These are phyloP conservation scores for Aldrovandia affinis DNA, from an alignment of 2,797 vertebrate genomes.

Conservation along the genomic window DNA sequence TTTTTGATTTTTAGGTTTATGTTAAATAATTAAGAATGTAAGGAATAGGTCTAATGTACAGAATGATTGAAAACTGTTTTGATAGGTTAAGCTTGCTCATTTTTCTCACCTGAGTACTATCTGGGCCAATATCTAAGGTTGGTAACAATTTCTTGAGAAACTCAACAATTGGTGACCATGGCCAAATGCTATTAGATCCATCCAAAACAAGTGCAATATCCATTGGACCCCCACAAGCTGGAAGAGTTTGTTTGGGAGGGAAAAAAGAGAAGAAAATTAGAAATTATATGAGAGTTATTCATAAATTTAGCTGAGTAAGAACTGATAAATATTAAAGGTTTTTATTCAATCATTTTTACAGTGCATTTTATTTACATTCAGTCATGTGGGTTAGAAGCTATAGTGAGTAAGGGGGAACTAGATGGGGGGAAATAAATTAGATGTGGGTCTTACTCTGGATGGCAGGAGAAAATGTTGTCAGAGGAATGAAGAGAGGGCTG, in stretches of 20 bases:
- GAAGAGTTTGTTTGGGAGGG: conserved; percentile 2
- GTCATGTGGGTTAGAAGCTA: background rate
- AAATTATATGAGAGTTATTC: no score
- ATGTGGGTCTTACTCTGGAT: conserved; percentile 81
- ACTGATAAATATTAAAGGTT: background rate
- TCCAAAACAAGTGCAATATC: conserved; percentile 90
- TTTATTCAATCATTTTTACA: background rate
- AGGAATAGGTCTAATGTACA: background rate
- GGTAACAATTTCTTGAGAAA: conserved; percentile 87
- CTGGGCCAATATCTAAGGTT: conserved; percentile 81
- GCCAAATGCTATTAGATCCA: conserved; percentile 93
- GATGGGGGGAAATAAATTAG: background rate
- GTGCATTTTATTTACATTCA: background rate
- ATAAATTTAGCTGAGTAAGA: background rate
- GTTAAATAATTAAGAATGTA: background rate
- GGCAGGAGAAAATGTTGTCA: conserved; percentile 84
- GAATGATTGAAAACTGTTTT: no score
- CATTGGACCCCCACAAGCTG: conserved; percentile 77
- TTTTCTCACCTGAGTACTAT: conserved; percentile 79
- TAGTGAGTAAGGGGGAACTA: background rate
- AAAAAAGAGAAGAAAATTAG: no score
- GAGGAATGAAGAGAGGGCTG: conserved; percentile 73
- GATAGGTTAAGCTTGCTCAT: background rate
- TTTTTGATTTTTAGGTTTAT: background rate
- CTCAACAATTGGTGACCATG: conserved; percentile 81